These are phyloP conservation scores for Corythaixoides concolor DNA, from an alignment of 2,113 vertebrate species.

Conservation along the genomic window DNA sequence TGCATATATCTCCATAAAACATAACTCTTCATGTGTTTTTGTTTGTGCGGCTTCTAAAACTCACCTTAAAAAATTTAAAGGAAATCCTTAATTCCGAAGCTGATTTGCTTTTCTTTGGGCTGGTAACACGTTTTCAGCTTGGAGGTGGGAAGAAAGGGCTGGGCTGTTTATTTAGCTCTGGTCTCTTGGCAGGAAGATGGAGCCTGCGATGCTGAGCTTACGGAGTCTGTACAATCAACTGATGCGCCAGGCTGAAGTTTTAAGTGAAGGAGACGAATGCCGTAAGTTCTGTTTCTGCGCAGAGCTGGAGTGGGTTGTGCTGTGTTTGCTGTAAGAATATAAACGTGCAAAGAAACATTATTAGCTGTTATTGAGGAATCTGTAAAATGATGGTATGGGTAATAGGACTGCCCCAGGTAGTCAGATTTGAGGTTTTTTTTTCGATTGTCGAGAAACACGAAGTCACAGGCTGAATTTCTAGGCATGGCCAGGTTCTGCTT, in stretches of 20 bases:
- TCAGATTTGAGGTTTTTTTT: background rate
- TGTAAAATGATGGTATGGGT: fast-evolving
- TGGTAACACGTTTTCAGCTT: background rate
- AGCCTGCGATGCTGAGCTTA: conserved; percentile 78
- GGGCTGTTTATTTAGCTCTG: conserved; percentile 11
- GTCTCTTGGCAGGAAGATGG: conserved; percentile 80
- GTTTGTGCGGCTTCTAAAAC: background rate
- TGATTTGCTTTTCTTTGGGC: background rate
- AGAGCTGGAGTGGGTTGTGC: background rate
- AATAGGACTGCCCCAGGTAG: background rate
- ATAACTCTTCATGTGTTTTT: background rate
- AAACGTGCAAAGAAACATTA: background rate
- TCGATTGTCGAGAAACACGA: fast-evolving
- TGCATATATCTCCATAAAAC: background rate
- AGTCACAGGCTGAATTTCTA: background rate
- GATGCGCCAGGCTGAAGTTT: conserved; percentile 80
- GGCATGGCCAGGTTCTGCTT: background rate
- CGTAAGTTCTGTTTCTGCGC: conserved; percentile 79
- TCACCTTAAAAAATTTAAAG: background rate
- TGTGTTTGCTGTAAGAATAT: background rate
- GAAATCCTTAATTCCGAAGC: background rate
- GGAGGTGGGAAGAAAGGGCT: background rate
- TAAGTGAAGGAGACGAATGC: conserved; percentile 87
- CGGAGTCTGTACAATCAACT: conserved; percentile 83
- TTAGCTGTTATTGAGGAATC: too few relatives aligned